Conservation (phyloP, 2,113 vertebrate genomes). For the Lagopus leucura region DNA sequence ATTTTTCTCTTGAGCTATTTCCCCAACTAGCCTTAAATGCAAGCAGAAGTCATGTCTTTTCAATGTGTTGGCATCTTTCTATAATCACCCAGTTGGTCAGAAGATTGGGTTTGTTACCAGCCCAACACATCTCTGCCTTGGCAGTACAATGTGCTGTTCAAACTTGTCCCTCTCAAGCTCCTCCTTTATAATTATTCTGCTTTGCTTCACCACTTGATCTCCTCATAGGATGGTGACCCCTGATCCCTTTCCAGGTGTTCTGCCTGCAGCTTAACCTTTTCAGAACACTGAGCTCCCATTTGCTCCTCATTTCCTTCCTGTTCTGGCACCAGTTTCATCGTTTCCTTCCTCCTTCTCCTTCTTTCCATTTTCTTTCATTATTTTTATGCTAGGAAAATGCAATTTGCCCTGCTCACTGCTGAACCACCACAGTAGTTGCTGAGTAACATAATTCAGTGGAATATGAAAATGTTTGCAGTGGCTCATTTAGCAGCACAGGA, state of each 20-base stretch:
- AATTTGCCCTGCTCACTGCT: background rate
- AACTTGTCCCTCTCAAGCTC: background rate
- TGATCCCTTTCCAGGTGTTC: background rate
- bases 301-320: background rate
- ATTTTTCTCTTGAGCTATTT: background rate
- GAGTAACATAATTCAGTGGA: conserved; percentile 25
- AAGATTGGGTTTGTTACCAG: background rate
- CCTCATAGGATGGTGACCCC: background rate
- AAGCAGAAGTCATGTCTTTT: background rate
- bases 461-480: background rate
- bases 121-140: background rate
- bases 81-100: background rate
- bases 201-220: conserved; percentile 21
- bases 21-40: background rate
- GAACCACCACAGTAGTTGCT: background rate
- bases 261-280: conserved; percentile 2
- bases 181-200: background rate
- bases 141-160: background rate
- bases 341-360: background rate
- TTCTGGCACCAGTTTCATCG: background rate
- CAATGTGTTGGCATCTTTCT: background rate
- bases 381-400: conserved; percentile 3
- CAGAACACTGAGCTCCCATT: background rate
- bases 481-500: background rate
- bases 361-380: background rate